Conservation (phyloP, 2,797 vertebrate genomes). For the Neosilurus hyrtlii region DNA sequence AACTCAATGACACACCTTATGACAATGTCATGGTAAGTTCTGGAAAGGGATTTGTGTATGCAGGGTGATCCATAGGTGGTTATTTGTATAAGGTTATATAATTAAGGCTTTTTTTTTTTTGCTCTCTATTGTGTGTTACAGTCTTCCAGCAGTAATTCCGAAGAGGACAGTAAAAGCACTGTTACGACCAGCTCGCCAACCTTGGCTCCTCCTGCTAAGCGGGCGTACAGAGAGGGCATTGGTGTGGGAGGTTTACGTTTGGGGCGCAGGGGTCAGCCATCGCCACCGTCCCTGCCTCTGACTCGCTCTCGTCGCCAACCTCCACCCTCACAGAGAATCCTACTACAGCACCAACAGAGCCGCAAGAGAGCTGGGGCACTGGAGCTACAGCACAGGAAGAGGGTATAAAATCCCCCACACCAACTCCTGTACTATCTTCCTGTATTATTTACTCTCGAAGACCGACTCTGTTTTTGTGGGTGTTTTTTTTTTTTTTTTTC, state of each 20-base stretch:
- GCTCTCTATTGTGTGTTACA: conserved; percentile 31
- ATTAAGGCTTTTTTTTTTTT: neutral
- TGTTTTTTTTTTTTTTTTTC: neutral
- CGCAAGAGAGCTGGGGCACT: conserved; percentile 74
- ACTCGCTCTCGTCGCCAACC: conserved; percentile 65
- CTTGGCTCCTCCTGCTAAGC: conserved; percentile 63
- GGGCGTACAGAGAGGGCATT: conserved; percentile 67
- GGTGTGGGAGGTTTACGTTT: conserved; percentile 57
- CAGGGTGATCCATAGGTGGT: too few species aligned
- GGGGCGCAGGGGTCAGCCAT: conserved; percentile 46
- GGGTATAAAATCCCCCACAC: conserved; percentile 56
- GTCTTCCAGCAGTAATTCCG: conserved; percentile 67
- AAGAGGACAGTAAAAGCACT: conserved; percentile 63
- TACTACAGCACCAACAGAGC: conserved; percentile 77
- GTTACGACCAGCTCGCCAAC: conserved; percentile 64
- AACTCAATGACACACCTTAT: neutral
- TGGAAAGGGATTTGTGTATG: neutral
- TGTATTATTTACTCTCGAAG: neutral
- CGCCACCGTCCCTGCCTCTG: conserved; percentile 44
- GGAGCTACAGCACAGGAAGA: conserved; percentile 74
- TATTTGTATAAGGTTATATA: neutral
- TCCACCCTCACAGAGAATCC: conserved; percentile 76
- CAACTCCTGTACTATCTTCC: neutral
- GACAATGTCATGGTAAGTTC: neutral
- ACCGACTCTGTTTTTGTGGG: neutral